Conservation (phyloP, 1,140 invertebrate species). For the Colletes latitarsis region DNA sequence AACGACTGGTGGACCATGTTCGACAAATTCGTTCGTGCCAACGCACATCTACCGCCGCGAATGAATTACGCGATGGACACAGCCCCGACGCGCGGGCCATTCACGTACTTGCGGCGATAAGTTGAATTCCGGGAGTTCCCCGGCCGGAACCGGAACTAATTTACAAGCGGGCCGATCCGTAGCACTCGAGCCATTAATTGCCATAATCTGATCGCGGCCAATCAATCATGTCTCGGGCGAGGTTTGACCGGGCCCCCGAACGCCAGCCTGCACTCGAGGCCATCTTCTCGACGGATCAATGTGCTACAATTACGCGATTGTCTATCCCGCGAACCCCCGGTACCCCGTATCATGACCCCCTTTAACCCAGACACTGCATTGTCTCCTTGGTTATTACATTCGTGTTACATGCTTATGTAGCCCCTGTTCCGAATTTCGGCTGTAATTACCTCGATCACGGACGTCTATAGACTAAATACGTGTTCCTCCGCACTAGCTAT, state of each 20-base stretch:
- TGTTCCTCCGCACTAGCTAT: slow-evolving; percentile 41
- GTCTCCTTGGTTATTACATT: slow-evolving; percentile 65
- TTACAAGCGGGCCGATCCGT: slow-evolving; percentile 60
- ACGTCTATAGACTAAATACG: slow-evolving; percentile 59
- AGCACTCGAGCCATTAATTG: slow-evolving; percentile 65
- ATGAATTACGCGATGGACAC: slow-evolving; percentile 19
- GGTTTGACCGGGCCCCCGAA: slow-evolving; percentile 31
- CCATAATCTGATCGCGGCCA: slow-evolving; percentile 65
- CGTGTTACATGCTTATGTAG: slow-evolving; percentile 58
- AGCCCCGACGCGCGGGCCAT: slow-evolving; percentile 36
- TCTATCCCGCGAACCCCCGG: neutral
- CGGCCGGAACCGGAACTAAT: slow-evolving; percentile 63
- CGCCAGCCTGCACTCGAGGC: slow-evolving; percentile 1
- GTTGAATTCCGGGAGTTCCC: slow-evolving; percentile 64
- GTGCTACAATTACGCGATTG: slow-evolving; percentile 66
- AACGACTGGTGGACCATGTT: neutral
- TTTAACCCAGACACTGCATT: slow-evolving; percentile 21
- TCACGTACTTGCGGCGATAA: slow-evolving; percentile 63
- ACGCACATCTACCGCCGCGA: too few relatives aligned
- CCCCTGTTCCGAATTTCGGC: slow-evolving; percentile 53
- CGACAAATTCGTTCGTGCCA: neutral
- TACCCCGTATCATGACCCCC: neutral
- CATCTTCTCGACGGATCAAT: slow-evolving; percentile 53
- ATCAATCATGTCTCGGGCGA: slow-evolving; percentile 61
- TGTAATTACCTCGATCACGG: slow-evolving; percentile 63